These are phyloP conservation scores for Palloptera scutellata DNA, from an alignment of 2,888 invertebrate genomes.

Conservation along the genomic window DNA sequence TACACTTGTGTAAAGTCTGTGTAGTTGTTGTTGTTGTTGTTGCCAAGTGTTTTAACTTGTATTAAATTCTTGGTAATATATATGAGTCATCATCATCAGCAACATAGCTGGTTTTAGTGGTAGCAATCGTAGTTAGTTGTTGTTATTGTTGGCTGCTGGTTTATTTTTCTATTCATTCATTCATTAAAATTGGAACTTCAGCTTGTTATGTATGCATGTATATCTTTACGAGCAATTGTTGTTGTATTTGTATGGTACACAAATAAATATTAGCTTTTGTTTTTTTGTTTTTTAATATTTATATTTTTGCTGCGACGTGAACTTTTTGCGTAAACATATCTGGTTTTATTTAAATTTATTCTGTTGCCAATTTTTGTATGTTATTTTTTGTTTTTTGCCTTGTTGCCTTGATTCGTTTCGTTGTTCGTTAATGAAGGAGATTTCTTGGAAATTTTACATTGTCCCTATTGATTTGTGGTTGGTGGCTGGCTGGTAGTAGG, in stretches of 20 bases:
- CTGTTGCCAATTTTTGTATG: too few species aligned
- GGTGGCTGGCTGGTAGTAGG: too few species aligned
- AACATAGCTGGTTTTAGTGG: slow-evolving; percentile 6
- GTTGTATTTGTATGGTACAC: slow-evolving; percentile 13
- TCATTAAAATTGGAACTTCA: slow-evolving; percentile 22
- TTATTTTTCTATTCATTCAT: slow-evolving; percentile 28
- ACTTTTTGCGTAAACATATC: slow-evolving; percentile 2
- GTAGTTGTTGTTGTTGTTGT: background rate
- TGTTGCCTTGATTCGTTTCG: too few species aligned
- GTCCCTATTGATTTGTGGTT: too few species aligned
- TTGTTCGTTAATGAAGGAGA: too few species aligned
- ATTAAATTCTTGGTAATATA: slow-evolving; percentile 35
- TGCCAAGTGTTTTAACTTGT: slow-evolving; percentile 15
- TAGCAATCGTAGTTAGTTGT: slow-evolving; percentile 18
- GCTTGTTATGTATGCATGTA: too few species aligned
- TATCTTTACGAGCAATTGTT: background rate
- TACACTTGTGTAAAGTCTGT: background rate
- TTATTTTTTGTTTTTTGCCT: too few species aligned
- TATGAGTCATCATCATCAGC: slow-evolving; percentile 31
- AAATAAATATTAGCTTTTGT: background rate
- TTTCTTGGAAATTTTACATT: too few species aligned
- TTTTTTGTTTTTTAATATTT: slow-evolving; percentile 18
- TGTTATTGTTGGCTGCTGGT: slow-evolving; percentile 1
- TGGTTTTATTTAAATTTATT: background rate
- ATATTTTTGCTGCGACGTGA: background rate